Conservation (phyloP, 2,888 invertebrate genomes). For the Anarsia innoxiella region DNA sequence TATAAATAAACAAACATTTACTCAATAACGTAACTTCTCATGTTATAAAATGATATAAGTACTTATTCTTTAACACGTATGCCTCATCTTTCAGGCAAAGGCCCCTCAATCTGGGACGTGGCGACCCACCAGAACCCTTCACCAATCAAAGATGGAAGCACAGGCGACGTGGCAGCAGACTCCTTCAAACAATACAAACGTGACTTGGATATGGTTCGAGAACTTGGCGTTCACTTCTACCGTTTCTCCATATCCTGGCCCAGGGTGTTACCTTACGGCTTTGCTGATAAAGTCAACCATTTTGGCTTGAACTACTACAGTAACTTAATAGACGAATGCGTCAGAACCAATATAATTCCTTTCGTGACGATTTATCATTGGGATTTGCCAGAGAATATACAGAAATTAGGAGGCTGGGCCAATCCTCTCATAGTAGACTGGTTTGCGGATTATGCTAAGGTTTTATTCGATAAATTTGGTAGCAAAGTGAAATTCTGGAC, state of each 20-base stretch:
- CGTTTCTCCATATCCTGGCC: slow-evolving; percentile 78
- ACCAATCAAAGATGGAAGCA: slow-evolving; percentile 36
- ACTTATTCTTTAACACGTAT: too few species aligned
- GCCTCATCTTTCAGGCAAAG: slow-evolving; percentile 74
- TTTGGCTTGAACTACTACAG: slow-evolving; percentile 79
- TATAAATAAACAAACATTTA: too few species aligned
- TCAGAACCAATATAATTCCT: slow-evolving; percentile 72
- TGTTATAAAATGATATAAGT: too few species aligned
- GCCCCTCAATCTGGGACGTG: slow-evolving; percentile 74
- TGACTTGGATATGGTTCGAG: slow-evolving; percentile 56
- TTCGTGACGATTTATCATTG: slow-evolving; percentile 77
- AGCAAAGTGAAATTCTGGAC: slow-evolving; percentile 71
- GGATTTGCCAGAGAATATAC: slow-evolving; percentile 73
- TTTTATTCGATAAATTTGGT: slow-evolving; percentile 65
- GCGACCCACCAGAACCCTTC: slow-evolving; percentile 34
- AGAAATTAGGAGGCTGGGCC: slow-evolving; percentile 76
- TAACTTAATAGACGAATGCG: slow-evolving; percentile 74
- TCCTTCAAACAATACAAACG: slow-evolving; percentile 77
- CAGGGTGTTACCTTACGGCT: slow-evolving; percentile 77
- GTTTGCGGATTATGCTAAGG: slow-evolving; percentile 72
- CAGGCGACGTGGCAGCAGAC: slow-evolving; percentile 78
- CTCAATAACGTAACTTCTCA: too few species aligned
- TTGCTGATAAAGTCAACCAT: slow-evolving; percentile 63
- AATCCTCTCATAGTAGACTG: slow-evolving; percentile 70
- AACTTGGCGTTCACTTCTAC: slow-evolving; percentile 68